Evolutionary conservation across 1,140 invertebrate species (phyloP).

Genomic region (Oncopodura yosiiana): DNA sequence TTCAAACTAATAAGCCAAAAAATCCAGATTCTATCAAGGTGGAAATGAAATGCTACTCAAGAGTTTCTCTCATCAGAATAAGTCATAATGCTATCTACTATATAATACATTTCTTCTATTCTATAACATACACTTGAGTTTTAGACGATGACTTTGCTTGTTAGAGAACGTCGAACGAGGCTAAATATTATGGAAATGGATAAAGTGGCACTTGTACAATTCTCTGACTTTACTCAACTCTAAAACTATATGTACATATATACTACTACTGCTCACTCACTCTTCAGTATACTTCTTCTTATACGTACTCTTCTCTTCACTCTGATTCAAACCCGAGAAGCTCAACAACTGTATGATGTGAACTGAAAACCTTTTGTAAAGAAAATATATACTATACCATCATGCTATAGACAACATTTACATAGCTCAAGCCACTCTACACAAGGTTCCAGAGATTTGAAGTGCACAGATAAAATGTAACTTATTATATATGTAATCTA

Average conservation of each 20-base stretch:
- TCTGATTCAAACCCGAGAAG: too few relatives aligned
- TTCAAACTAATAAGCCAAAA: too few relatives aligned
- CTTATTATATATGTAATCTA: too few relatives aligned
- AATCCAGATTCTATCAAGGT: background rate
- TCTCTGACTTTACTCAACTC: conserved; percentile 10
- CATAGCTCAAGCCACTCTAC: too few relatives aligned
- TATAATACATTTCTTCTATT: conserved; percentile 10
- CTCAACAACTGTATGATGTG: too few relatives aligned
- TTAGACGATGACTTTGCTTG: background rate
- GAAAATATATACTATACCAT: background rate
- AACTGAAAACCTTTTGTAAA: conserved; percentile 11
- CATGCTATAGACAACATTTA: too few relatives aligned
- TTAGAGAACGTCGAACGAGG: background rate
- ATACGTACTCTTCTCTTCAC: too few relatives aligned
- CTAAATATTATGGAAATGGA: conserved; percentile 11
- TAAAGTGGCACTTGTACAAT: conserved; percentile 12
- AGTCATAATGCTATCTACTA: conserved; percentile 4
- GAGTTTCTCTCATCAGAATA: conserved; percentile 9
- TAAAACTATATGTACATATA: conserved; percentile 7
- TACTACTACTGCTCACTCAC: background rate
- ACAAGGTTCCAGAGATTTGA: too few relatives aligned
- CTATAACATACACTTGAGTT: conserved; percentile 9
- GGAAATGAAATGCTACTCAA: conserved; percentile 3
- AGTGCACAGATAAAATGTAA: too few relatives aligned
- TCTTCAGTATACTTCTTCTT: too few relatives aligned